Base-by-base conservation (phyloP, 2,797 vertebrate genomes). In the Steatocranus sp. region DNA sequence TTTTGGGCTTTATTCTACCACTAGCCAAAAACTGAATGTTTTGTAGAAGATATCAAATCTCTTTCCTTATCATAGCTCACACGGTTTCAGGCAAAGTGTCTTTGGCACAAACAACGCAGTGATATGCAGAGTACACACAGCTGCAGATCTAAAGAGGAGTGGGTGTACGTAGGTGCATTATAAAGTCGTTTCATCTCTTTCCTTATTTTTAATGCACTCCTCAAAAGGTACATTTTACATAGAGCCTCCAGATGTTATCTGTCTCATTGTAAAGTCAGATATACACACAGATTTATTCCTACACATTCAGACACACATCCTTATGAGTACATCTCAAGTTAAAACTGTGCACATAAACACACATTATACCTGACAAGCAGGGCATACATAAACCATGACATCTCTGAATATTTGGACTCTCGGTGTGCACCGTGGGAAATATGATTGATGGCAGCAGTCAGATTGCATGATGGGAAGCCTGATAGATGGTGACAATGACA, bases 401-500 rank as follows among this genome's bases (percentile, higher is more conserved):
- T 86, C 30, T 89, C 78, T 75, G 79, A 79, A 81, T 83, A 84
- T 86, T 56, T 87, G 79, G 76, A 77, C 54, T 81, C 43, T 86
- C 56, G 3, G 53, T 51, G 43, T 70, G 70, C 79, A 85, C 78
- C 17, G n/a, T 75, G 85, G 87, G 76, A 86, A 56, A 85, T 70
- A 74, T 90, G 87, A 93, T 87, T 49, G 84, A 92, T 89, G 87
- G 81, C 74, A 79, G 85, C 82, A 12, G 81, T 85, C 83, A 73
- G 70, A 63, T 74, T 81, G 78, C 80, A 89, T 91, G 85, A 90
- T 76, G 83, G 83, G 81, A 88, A 81, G 85, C 61, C 27, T 93
- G 91, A 94, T 89, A 15, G 90, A 94, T 94, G 91, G 56, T 63
- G 58, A 66, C 76, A 86, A 70, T 86, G 90, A 89, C 87, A 83